Base-by-base conservation (phyloP, 1,140 invertebrate genomes). In the Tribolium madens region DNA sequence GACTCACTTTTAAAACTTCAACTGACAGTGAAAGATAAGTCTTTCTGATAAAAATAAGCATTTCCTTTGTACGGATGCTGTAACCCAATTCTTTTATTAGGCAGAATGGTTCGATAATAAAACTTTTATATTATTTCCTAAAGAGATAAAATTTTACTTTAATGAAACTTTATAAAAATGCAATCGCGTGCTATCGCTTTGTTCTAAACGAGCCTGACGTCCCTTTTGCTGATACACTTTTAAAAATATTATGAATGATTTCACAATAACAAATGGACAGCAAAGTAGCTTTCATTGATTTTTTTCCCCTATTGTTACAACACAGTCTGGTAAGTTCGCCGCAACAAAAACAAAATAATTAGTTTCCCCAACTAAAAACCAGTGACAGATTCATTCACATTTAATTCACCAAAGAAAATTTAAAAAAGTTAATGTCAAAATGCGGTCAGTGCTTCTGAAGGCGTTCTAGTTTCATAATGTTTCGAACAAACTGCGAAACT, bases 31-130 rank as follows among this genome's bases (percentile, higher is more conserved):
- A 14, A 33, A 33, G 26, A 64, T 64, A 64, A 31, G 17, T 57
- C 52, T 57, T 31, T 64, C 57, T 33, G 26, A 33, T 64, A 31
- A 64, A 64, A 64, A 64, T 57, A 26, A 57, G 15, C 52, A 18
- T 21, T 57, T 57, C 52, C 52, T 17, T 18, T 57, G 52, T 57
- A 57, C 14, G 52, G 18, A 26, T 18, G 18, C 14, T 26, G 18
- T 57, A 57, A 57, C 52, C 52, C 57, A 64, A 14, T 64, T 64
- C 57, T 64, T 64, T 64, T 64, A 33, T 64, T 31, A 64, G 14
- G 17, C 15, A 50, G 17, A 57, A 17, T 21, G 26, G 57, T 64
- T 64, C 57, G 26, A 64, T 64, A 12, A 64, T 33, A 33, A 64
- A 64, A 64, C 57, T 64, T 64, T 64, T 31, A 31, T 64, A 14